Evolutionary conservation across 1,140 invertebrate species (phyloP), one percentile per base, ranked within the genome.

Genomic region (Hormaphis cornu): DNA sequence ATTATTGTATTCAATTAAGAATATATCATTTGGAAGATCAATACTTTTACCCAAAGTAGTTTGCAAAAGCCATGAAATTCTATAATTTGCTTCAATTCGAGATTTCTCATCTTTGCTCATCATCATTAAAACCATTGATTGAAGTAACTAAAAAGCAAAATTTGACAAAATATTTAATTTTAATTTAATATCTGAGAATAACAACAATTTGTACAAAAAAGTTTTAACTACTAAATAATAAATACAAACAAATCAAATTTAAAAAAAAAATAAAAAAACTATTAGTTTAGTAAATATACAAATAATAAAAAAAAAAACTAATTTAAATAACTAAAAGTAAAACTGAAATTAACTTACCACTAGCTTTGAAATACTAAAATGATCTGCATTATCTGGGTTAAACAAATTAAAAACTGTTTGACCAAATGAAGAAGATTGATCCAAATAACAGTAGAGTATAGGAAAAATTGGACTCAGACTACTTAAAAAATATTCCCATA

Each of bases 31-130:
- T 16, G 61, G 61, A 1, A 66, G 61, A 22, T 33, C 9, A 30
- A 66, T 66, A 22, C 3, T 66, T 66, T 20, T 66, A 66, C 50
- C 35, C 22, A 66, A 2, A 14, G 44, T 35, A 24, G 28, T 48
- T 66, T 66, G 20, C 35, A 66, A 37, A 33, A 50, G 24, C 61
- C 61, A 66, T 22, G 44, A 50, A n/a, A 66, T 50, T 50, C 61
- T 66, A 48, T 66, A 30, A 35, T 66, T 66, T 33, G 44, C 61
- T 66, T 66, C 61, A 50, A 33, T 5, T 24, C 44, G 44, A 35
- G 24, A 50, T 20, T 24, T 24, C 0, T 22, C 24, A 24, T 66
- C 30, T 66, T 48, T 66, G 14, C 44, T 66, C 18, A 66, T 14
- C 8, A 66, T 35, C 61, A 66, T 66, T 50, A 24, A 16, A 50